A percentile compares a stretch with the other conserved stretches of the same genome.
Conservation (phyloP, 1,140 invertebrate species). For the Triops cancriformis region DNA sequence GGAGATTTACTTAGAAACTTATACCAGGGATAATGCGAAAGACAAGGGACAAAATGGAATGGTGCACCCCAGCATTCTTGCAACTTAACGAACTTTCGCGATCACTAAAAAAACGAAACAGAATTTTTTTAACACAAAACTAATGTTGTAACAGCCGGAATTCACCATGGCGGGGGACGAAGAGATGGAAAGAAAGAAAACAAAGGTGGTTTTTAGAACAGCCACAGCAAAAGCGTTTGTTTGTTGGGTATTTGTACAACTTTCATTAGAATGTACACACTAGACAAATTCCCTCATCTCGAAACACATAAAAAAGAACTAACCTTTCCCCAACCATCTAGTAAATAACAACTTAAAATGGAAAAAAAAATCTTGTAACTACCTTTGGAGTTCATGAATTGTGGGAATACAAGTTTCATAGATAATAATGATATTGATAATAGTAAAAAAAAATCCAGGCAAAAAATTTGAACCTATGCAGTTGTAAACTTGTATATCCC, state of each 20-base stretch:
- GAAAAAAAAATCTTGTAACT: neutral
- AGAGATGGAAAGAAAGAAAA: neutral
- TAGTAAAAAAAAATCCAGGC: neutral
- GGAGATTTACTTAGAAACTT: neutral
- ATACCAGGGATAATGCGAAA: conserved; percentile 6
- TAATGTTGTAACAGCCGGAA: neutral
- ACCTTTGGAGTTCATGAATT: neutral
- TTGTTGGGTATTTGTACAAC: conserved; percentile 11
- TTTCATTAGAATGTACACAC: conserved; percentile 10
- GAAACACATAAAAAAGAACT: neutral
- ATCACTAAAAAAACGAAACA: neutral
- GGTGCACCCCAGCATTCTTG: neutral
- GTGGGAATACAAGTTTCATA: neutral
- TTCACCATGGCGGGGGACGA: neutral
- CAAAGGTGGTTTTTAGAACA: neutral
- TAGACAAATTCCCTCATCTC: neutral
- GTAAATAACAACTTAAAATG: neutral
- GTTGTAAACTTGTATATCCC: neutral
- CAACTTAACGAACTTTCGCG: neutral
- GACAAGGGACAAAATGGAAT: conserved; percentile 10
- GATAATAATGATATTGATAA: neutral
- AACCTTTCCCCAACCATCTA: conserved; percentile 7
- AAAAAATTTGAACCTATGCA: conserved; percentile 5
- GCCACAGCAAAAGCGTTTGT: neutral
- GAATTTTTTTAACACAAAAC: neutral